These are phyloP conservation scores for Parotia lawesii DNA, from an alignment of 2,113 vertebrate genomes.

Conservation along the genomic window DNA sequence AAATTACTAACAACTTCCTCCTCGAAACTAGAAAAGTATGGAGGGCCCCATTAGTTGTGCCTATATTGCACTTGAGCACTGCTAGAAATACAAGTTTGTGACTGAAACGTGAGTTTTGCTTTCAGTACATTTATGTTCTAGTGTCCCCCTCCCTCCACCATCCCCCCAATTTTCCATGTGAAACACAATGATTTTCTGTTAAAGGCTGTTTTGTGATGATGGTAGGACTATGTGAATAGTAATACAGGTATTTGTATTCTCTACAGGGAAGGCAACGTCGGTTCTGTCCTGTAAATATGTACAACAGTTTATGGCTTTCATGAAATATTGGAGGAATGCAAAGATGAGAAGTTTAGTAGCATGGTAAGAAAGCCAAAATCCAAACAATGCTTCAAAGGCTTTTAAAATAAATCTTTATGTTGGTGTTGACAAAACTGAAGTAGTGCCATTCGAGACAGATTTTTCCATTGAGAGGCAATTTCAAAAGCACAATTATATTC, in stretches of 20 bases:
- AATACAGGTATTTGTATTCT: constrained; percentile 46
- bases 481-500: neutral
- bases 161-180: neutral
- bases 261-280: neutral
- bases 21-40: constrained; percentile 28
- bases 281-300: constrained; percentile 10
- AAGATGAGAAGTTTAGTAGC: constrained; percentile 6
- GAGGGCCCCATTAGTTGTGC: constrained; percentile 49
- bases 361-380: constrained; percentile 38
- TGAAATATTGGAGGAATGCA: constrained; percentile 32
- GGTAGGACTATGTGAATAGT: constrained; percentile 24
- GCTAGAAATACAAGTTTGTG: neutral
- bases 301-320: neutral
- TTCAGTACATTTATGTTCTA: constrained; percentile 18
- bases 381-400: constrained; percentile 52
- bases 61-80: neutral
- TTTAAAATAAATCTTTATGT: constrained; percentile 60
- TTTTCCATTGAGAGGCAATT: neutral
- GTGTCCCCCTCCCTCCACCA: neutral
- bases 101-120: constrained; percentile 1
- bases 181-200: neutral
- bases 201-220: neutral
- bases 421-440: constrained; percentile 35
- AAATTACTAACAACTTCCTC: constrained; percentile 57
- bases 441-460: neutral